These are phyloP conservation scores for Drosophila suzukii DNA, from an alignment of 1,140 invertebrate species.

Conservation along the genomic window DNA sequence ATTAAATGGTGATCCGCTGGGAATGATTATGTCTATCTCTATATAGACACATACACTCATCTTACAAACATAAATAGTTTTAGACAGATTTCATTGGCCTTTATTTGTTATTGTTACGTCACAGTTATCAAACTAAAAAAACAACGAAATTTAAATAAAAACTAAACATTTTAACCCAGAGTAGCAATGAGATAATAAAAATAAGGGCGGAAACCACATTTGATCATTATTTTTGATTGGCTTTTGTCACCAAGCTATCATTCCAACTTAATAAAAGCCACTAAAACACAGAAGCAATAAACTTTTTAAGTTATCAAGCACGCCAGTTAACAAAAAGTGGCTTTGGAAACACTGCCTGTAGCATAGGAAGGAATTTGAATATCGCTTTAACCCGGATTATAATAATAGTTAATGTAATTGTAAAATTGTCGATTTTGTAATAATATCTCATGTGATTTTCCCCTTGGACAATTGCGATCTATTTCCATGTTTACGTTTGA, in stretches of 20 bases:
- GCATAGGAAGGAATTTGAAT: slow-evolving; percentile 9
- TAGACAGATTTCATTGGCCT: slow-evolving; percentile 24
- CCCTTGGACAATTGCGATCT: neutral
- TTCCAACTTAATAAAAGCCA: slow-evolving; percentile 4
- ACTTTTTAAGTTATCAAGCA: neutral
- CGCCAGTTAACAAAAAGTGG: slow-evolving; percentile 17
- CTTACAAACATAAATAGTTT: slow-evolving; percentile 9
- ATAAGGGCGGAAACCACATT: slow-evolving; percentile 12
- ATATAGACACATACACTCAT: slow-evolving; percentile 21
- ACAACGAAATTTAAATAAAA: slow-evolving; percentile 19
- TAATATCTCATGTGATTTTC: slow-evolving; percentile 19
- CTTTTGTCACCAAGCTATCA: neutral
- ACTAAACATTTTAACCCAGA: neutral
- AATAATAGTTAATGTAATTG: slow-evolving; percentile 3
- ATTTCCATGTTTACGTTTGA: slow-evolving; percentile 20
- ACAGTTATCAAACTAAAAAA: slow-evolving; percentile 4
- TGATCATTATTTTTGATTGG: neutral
- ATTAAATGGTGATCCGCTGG: neutral
- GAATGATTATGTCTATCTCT: slow-evolving; percentile 29
- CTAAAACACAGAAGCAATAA: slow-evolving; percentile 1
- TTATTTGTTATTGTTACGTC: slow-evolving; percentile 28
- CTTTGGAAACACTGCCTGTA: slow-evolving; percentile 24
- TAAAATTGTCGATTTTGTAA: neutral
- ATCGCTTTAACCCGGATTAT: slow-evolving; percentile 1
- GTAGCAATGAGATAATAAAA: neutral